These are phyloP conservation scores for Drosophila buzzatii DNA, from an alignment of 2,888 invertebrate species.

Conservation along the genomic window DNA sequence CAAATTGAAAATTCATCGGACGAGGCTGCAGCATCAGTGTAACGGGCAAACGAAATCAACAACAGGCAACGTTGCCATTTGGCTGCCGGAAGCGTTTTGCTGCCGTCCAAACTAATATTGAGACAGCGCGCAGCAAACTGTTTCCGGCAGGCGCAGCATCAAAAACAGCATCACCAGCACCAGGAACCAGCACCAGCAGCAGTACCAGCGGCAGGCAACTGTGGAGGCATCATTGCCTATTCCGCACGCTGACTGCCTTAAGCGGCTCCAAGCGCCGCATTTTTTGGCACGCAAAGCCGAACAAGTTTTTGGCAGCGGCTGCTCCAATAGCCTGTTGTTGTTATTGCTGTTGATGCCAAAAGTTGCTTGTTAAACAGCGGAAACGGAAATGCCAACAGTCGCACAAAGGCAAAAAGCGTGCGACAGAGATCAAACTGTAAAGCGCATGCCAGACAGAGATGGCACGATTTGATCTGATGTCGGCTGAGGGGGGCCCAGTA, in stretches of 20 bases:
- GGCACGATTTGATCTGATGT: background rate
- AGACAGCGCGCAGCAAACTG: slow-evolving; percentile 65
- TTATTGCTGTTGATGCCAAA: slow-evolving; percentile 64
- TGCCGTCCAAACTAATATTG: slow-evolving; percentile 77
- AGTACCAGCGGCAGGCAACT: slow-evolving; percentile 17
- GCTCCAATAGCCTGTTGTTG: slow-evolving; percentile 21
- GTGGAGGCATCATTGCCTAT: slow-evolving; percentile 26
- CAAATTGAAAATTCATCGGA: slow-evolving; percentile 80
- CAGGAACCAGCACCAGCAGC: slow-evolving; percentile 19
- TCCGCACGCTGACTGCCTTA: slow-evolving; percentile 39
- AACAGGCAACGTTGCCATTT: slow-evolving; percentile 63
- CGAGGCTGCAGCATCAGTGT: slow-evolving; percentile 45
- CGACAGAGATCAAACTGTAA: slow-evolving; percentile 8
- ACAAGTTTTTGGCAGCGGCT: slow-evolving; percentile 75
- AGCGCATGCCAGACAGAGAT: slow-evolving; percentile 2
- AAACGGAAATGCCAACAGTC: slow-evolving; percentile 80
- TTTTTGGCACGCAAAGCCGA: slow-evolving; percentile 76
- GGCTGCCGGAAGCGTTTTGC: slow-evolving; percentile 77
- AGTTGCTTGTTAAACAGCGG: slow-evolving; percentile 79
- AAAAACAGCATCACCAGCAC: slow-evolving; percentile 19
- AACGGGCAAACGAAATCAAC: slow-evolving; percentile 59
- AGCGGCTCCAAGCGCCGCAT: slow-evolving; percentile 55
- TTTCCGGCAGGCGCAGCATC: slow-evolving; percentile 58
- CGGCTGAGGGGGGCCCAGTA: background rate
- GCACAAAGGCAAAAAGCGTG: slow-evolving; percentile 71